These are phyloP conservation scores for Lasioglossum pauxillum DNA, from an alignment of 2,888 invertebrate species.

Conservation along the genomic window DNA sequence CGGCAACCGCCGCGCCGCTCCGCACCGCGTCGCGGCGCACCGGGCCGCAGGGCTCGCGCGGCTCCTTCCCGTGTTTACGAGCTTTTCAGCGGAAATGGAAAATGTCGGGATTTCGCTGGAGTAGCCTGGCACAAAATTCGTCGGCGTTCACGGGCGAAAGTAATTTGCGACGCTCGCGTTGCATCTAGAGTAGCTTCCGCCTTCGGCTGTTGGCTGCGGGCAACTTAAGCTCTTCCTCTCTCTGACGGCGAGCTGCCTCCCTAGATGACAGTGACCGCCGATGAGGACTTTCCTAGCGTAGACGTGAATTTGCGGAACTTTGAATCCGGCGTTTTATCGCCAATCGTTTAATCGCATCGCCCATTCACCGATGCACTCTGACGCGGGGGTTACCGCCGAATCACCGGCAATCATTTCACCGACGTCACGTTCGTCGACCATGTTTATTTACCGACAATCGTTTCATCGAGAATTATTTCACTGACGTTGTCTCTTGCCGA, in stretches of 20 bases:
- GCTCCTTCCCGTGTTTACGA: conserved; percentile 60
- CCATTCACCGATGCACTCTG: background rate
- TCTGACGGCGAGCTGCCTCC: background rate
- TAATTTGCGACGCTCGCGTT: conserved; percentile 61
- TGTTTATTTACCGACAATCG: too few species aligned
- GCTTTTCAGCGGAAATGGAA: conserved; percentile 66
- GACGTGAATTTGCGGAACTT: conserved; percentile 26
- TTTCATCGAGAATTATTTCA: too few species aligned
- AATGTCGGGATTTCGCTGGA: conserved; percentile 67
- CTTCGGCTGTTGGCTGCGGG: conserved; percentile 36
- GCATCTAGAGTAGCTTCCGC: conserved; percentile 67
- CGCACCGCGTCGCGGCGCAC: conserved; percentile 14
- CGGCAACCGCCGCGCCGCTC: conserved; percentile 38
- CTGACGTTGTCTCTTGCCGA: background rate
- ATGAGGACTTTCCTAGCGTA: background rate
- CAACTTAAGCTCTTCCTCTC: conserved; percentile 9
- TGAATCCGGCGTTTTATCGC: conserved; percentile 35
- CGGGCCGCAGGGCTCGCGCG: conserved; percentile 7
- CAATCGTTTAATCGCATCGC: background rate
- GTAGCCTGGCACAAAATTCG: conserved; percentile 58
- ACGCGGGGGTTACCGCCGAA: background rate
- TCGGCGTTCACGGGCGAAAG: conserved; percentile 56
- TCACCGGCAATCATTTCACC: too few species aligned
- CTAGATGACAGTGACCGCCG: conserved; percentile 10
- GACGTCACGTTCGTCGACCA: too few species aligned